Base-by-base conservation (phyloP, 1,140 invertebrate species). In the Drosophila subpulchrella region DNA sequence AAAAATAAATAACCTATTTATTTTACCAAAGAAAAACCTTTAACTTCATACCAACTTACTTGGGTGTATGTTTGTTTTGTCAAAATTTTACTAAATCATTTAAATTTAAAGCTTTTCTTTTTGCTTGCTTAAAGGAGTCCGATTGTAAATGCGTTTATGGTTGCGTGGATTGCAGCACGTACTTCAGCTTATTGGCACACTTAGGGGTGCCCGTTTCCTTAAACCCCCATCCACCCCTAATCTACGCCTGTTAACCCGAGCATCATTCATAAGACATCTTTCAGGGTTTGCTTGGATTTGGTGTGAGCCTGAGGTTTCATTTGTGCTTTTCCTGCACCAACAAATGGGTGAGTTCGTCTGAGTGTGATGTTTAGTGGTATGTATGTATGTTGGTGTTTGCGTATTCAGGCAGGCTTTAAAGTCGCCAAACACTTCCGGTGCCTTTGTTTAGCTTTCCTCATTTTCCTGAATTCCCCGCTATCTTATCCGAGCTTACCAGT, bases 301-400 rank as follows among this genome's bases (percentile, higher is more conserved):
- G 84, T 57, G 59, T 70, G 34, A 51, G 73, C 81, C 75, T 74
- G 59, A 58, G 81, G 73, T 84, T 84, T 76, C 55, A 75, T 81
- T 75, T 86, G 78, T 53, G 78, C 74, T 62, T 67, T 76, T 76
- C 61, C 12, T 32, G 27, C 32, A 32, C 44, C 15, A 51, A 4
- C 12, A 12, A n/a, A 50, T 39, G 32, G 30, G 53, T 48, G 44
- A 1, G 20, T 47, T 30, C 48, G 58, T 30, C 32, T 41, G 39
- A 30, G 24, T 72, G 60, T 48, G 41, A 24, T 47, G 30, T 39
- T 41, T 32, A 1, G 41, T 36, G 12, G n/a, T n/a, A n/a, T n/a
- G 17, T 13, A 39, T 67, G 17, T 13, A 39, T 67, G 62, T 67
- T 51, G 13, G 30, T 70, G 74, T 78, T 77, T 80, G 61, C 53